Evolutionary conservation across 1,140 invertebrate species (phyloP), one percentile per base, ranked within the genome.

Genomic region (Drosophila novamexicana): DNA sequence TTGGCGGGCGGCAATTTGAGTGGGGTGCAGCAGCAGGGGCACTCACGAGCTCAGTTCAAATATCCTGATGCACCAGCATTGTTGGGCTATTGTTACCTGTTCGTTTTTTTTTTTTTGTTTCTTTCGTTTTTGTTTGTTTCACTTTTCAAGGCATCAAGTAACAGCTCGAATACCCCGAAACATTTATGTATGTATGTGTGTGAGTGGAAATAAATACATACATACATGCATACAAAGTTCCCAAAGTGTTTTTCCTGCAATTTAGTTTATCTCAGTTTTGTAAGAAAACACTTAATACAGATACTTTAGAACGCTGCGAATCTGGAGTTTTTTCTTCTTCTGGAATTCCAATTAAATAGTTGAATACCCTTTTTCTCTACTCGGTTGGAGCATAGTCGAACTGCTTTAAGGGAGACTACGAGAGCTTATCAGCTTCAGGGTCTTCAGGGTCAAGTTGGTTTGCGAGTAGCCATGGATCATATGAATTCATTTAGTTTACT

Each of bases 401-500:
- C 42, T n/a, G 42, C 29, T 47, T 59, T 36, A 47, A 47, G 42
- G 56, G 57, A n/a, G 16, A 59, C 29, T 44, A 1, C 18, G n/a
- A 10, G 32, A 9, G 57, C 42, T 59, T 59, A 59, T 59, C 57
- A 59, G 42, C 8, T 36, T 1, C 14, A 10, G 16, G 57, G 42
- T 47, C 42, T 12, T 0, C 44, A 6, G 57, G 57, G 29, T 59
- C 57, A 59, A 45, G 42, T 36, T 16, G 44, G 9, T 39, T 10
- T 54, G n/a, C 18, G 34, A 54, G 22, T 5, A 29, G 52, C 34
- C 32, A 54, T 59, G 42, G 57, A 59, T 59, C 57, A 59, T 59
- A 59, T 59, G 32, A 59, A 59, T 47, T 47, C 29, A 36, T 47
- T n/a, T 59, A 34, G 57, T 59, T 59, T 34, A 47, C 57, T 45